Percentiles rank a stretch among this genome's conserved stretches.
phyloP scores from a whole-genome alignment of 2,113 vertebrate genomes.

The Colinus virginianus region DNA sequence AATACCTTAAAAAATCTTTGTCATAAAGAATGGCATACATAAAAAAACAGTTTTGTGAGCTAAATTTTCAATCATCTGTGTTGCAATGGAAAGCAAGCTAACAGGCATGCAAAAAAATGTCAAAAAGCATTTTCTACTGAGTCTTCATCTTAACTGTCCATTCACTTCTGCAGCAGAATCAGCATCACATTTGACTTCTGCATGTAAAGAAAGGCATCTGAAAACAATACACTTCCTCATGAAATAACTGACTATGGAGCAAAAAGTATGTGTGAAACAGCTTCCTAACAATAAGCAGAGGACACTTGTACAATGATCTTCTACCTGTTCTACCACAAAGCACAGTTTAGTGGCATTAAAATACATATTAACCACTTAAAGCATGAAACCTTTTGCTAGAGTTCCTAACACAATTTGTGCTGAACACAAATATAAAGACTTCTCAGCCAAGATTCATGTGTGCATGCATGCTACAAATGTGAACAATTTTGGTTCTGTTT shows the following conservation, averaged over 20 bases:
- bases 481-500: background rate
- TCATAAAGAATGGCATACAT: background rate
- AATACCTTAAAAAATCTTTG: background rate
- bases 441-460: background rate
- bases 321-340: background rate
- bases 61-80: background rate
- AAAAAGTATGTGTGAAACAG: rapidly evolving
- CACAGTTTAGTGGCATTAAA: background rate
- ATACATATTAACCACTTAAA: rapidly evolving
- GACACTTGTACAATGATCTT: background rate
- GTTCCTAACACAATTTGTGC: rapidly evolving
- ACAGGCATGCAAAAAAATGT: background rate
- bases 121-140: background rate
- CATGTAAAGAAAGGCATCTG: rapidly evolving
- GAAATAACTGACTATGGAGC: background rate
- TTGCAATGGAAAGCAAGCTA: background rate
- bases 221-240: background rate
- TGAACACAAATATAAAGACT: background rate
- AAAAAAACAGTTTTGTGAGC: constrained; percentile 3
- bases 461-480: background rate
- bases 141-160: background rate
- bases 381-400: background rate
- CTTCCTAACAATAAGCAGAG: background rate
- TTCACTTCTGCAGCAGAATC: background rate
- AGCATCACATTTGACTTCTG: background rate